These are phyloP conservation scores for Diplogasteroides magnus DNA, from an alignment of 1,140 invertebrate genomes.

Conservation along the genomic window DNA sequence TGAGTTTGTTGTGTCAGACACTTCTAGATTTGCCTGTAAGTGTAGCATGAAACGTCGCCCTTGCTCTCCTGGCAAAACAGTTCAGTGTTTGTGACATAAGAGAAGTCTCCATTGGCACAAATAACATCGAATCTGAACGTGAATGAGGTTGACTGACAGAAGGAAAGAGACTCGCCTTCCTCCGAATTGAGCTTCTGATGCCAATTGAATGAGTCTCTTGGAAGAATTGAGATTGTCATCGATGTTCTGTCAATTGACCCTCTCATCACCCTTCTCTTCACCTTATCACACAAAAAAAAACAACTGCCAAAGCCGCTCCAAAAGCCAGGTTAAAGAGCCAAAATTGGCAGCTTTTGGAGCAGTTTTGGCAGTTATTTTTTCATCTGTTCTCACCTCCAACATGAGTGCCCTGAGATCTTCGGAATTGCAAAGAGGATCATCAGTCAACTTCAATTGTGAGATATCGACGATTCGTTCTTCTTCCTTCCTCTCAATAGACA, in stretches of 20 bases:
- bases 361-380: no score
- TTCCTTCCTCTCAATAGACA: not conserved
- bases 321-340: no score
- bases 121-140: slow-evolving; percentile 20
- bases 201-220: slow-evolving; percentile 37
- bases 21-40: slow-evolving; percentile 35
- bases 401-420: slow-evolving; percentile 32
- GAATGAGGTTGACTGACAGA: not conserved
- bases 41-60: slow-evolving; percentile 35
- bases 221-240: slow-evolving; percentile 37
- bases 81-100: slow-evolving; percentile 37
- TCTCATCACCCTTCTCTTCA: no score
- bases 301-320: slow-evolving; percentile 1
- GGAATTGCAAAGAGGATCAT: slow-evolving; percentile 35
- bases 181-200: slow-evolving; percentile 34
- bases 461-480: slow-evolving; percentile 26
- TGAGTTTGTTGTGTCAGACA: no score
- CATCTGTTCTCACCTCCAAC: slow-evolving; percentile 7
- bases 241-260: slow-evolving; percentile 34
- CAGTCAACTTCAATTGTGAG: slow-evolving; percentile 27
- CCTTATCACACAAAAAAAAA: no score
- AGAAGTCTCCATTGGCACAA: slow-evolving; percentile 38
- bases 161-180: slow-evolving; percentile 17
- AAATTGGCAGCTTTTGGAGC: no score
- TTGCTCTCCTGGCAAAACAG: slow-evolving; percentile 36